Conservation (phyloP, 1,140 invertebrate genomes). For the Archivesica marissinica region DNA sequence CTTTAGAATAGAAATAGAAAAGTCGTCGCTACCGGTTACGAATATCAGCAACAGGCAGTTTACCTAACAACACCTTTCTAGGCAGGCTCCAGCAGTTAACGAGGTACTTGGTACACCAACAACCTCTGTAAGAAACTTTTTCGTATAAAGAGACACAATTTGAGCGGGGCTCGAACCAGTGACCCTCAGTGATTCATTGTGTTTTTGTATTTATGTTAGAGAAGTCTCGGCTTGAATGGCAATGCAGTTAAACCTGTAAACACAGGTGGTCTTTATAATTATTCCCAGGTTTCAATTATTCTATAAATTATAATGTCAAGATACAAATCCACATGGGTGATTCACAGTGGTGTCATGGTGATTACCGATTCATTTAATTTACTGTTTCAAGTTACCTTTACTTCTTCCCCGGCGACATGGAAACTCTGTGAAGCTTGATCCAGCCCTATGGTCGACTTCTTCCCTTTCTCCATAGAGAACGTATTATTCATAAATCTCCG, state of each 20-base stretch:
- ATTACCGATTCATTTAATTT: background rate
- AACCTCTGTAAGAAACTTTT: no score
- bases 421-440: slow-evolving; percentile 93
- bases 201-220: background rate
- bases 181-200: no score
- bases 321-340: background rate
- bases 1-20: no score
- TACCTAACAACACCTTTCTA: no score
- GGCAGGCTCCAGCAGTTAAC: no score
- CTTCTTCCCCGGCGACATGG: slow-evolving; percentile 87
- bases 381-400: slow-evolving; percentile 75
- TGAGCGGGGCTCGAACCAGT: no score
- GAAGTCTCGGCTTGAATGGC: background rate
- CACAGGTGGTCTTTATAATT: background rate
- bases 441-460: slow-evolving; percentile 94
- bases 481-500: slow-evolving; percentile 94
- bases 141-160: no score
- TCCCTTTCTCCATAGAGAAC: slow-evolving; percentile 90
- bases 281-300: background rate
- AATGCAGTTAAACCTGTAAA: background rate
- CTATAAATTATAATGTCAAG: background rate
- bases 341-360: background rate
- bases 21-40: no score
- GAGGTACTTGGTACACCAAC: no score
- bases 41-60: no score